A percentile compares a stretch with the other conserved stretches of the same genome.
Evolutionary conservation across 2,797 vertebrate species (phyloP).

Genomic region (Coranthus polyacanthus): DNA sequence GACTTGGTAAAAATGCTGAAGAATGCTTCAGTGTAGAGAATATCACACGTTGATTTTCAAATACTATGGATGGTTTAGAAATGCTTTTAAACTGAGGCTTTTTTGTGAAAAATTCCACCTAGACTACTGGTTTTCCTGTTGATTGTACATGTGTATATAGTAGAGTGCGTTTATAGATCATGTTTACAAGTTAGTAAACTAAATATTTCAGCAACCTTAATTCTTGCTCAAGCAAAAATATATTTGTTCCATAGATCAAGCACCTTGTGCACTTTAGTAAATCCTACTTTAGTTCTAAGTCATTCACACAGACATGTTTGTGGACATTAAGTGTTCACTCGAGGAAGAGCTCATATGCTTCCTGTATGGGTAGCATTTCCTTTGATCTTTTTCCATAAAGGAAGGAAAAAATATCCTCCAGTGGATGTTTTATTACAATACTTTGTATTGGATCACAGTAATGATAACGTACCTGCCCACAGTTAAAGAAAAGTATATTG

Average conservation of each 20-base stretch:
- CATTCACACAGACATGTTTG: constrained; percentile 48
- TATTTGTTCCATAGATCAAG: constrained; percentile 63
- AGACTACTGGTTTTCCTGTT: constrained; percentile 69
- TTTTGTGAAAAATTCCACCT: constrained; percentile 40
- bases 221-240: constrained; percentile 60
- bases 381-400: not conserved
- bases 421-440: constrained; percentile 29
- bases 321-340: too few relatives aligned
- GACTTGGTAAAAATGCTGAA: constrained; percentile 7
- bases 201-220: constrained; percentile 61
- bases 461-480: constrained; percentile 28
- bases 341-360: constrained; percentile 30
- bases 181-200: constrained; percentile 73
- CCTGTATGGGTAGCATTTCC: constrained; percentile 2
- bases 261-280: constrained; percentile 81
- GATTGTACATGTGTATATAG: constrained; percentile 76
- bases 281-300: constrained; percentile 45
- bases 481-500: constrained; percentile 11
- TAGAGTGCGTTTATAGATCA: constrained; percentile 65
- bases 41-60: constrained; percentile 5
- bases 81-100: constrained; percentile 23
- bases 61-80: constrained; percentile 12
- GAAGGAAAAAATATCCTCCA: constrained; percentile 27
- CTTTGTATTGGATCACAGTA: constrained; percentile 38
- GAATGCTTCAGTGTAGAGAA: constrained; percentile 4